These are phyloP conservation scores for Drosophila neocordata DNA, from an alignment of 1,140 invertebrate genomes.

Conservation along the genomic window DNA sequence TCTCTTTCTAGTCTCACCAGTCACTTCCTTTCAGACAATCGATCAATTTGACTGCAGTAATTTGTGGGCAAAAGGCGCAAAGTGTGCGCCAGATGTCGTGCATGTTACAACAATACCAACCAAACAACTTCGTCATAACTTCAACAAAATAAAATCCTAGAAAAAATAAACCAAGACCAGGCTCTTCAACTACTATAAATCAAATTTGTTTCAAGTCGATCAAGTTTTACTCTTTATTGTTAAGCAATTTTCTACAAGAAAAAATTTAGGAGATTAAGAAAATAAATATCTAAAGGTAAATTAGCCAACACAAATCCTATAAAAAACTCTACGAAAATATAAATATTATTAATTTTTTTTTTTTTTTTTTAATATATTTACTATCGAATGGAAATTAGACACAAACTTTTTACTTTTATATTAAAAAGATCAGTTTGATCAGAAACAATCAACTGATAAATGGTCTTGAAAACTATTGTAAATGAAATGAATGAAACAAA, in stretches of 20 bases:
- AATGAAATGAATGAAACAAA: no score
- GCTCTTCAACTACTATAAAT: background rate
- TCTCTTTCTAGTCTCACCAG: slow-evolving; percentile 10
- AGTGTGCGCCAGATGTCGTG: slow-evolving; percentile 69
- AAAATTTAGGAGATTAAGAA: no score
- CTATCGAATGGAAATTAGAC: no score
- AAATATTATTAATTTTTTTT: no score
- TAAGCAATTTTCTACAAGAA: background rate
- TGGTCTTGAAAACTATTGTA: no score
- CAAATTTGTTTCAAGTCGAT: background rate
- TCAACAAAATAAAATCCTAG: slow-evolving; percentile 21
- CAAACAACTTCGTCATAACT: slow-evolving; percentile 38
- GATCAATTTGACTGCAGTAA: slow-evolving; percentile 80
- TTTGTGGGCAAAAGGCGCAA: slow-evolving; percentile 72
- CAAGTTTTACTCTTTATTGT: slow-evolving; percentile 16
- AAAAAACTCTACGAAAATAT: no score
- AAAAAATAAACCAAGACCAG: slow-evolving; percentile 13
- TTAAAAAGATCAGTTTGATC: no score
- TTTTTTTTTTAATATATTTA: no score
- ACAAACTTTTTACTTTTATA: no score
- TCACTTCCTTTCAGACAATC: slow-evolving; percentile 63
- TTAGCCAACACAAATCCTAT: no score
- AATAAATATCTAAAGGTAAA: no score
- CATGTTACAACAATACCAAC: slow-evolving; percentile 35
- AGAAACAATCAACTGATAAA: no score